Evolutionary conservation across 2,888 invertebrate species (phyloP), one percentile per base, ranked within the genome.

Genomic region (Caenorhabditis parvicauda): DNA sequence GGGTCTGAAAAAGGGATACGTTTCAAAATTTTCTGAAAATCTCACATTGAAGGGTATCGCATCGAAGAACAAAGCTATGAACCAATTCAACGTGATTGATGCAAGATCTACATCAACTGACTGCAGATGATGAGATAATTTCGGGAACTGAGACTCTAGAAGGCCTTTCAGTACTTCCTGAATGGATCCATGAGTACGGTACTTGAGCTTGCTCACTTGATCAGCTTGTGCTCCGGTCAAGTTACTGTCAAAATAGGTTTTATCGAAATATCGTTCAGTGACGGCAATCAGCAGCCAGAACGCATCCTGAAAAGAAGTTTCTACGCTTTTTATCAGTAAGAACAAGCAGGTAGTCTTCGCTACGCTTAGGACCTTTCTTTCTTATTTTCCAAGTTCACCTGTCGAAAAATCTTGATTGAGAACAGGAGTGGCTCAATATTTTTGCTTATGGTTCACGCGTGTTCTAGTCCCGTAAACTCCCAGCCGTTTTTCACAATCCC

Each of bases 251-350:
- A 85, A 86, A 67, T 86, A 86, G 55, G 83, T 82, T 2, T 82
- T 76, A 6, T 82, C 79, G 66, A 86, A 85, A 65, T 83, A 85
- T 39, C 81, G 72, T 68, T 86, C 85, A 2, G 85, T 85, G 29
- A 86, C 76, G 0, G 85, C 85, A n/a, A 86, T 83, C 66, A 86
- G 74, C 32, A 83, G 82, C 85, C 85, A 85, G 75, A 85, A 85
- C 3, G 85, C 83, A 68, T 85, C 85, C 67, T 59, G 24, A 54
- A 49, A 54, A 21, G 7, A 7, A 5, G 7, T 5, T 44, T 44
- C 25, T 44, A 7, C 7, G 7, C 7, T 9, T 32, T 32, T n/a
- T 12, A 32, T 12, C 9, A 32, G n/a, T 12, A 32, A 32, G n/a
- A n/a, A n/a, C n/a, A n/a, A n/a, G n/a, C n/a, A n/a, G n/a, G n/a